Evolutionary conservation across 1,140 invertebrate species (phyloP).

Genomic region (Drosophila quadrilineata): DNA sequence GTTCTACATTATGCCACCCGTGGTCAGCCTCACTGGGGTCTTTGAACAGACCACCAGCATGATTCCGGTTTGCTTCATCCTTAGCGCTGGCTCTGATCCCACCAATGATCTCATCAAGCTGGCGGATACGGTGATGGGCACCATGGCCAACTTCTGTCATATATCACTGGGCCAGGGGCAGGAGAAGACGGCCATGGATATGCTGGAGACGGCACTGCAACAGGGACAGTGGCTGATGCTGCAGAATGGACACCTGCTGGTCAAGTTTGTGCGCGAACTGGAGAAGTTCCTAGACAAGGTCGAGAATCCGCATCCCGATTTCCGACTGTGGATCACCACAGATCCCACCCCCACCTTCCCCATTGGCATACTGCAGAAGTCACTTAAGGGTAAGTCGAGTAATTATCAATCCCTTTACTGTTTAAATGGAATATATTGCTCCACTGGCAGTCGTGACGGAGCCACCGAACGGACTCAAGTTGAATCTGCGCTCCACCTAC

Average conservation of each 20-base stretch:
- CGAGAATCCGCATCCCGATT: slow-evolving; percentile 91
- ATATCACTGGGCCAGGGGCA: slow-evolving; percentile 95
- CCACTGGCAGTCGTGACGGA: slow-evolving; percentile 89
- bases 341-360: slow-evolving; percentile 92
- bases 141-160: slow-evolving; percentile 89
- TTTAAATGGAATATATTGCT: not conserved
- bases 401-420: not conserved
- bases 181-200: slow-evolving; percentile 87
- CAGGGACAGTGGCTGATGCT: slow-evolving; percentile 94
- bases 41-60: slow-evolving; percentile 90
- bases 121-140: slow-evolving; percentile 87
- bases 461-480: slow-evolving; percentile 93
- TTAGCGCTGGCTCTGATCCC: slow-evolving; percentile 94
- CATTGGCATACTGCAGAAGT: slow-evolving; percentile 92
- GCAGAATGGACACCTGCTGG: slow-evolving; percentile 93
- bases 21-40: slow-evolving; percentile 90
- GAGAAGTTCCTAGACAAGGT: slow-evolving; percentile 92
- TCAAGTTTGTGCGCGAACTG: slow-evolving; percentile 89
- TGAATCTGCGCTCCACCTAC: slow-evolving; percentile 94
- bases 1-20: slow-evolving; percentile 91
- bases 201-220: slow-evolving; percentile 87
- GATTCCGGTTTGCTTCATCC: slow-evolving; percentile 92
- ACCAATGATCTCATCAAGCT: slow-evolving; percentile 93
- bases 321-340: slow-evolving; percentile 95
- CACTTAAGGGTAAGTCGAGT: slow-evolving; percentile 87